A percentile compares a stretch with the other conserved stretches of the same genome.
These are phyloP conservation scores for Cartodere bifasciata DNA, from an alignment of 2,888 invertebrate genomes.

Conservation along the genomic window DNA sequence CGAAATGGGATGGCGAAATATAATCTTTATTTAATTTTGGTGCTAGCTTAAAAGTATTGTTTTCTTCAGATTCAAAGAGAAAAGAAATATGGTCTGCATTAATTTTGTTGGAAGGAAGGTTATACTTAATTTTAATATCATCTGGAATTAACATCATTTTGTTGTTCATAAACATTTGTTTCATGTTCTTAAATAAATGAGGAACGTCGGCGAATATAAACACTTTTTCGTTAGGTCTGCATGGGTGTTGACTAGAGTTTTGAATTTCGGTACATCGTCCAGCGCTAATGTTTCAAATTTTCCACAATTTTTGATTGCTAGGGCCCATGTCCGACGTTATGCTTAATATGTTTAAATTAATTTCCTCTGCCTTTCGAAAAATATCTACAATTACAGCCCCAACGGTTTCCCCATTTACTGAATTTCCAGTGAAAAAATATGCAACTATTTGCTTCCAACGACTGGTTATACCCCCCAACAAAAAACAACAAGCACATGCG, in stretches of 20 bases:
- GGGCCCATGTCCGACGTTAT: constrained; percentile 21
- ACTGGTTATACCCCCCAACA: constrained; percentile 19
- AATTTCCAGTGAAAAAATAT: constrained; percentile 20
- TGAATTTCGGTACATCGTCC: constrained; percentile 9
- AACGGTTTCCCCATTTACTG: constrained; percentile 16
- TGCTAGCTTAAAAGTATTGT: constrained; percentile 12
- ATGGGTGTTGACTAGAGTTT: constrained; percentile 14
- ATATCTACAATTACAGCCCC: constrained; percentile 15
- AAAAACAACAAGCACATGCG: constrained; percentile 21
- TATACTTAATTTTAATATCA: constrained; percentile 11
- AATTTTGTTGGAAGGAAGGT: constrained; percentile 14
- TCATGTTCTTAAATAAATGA: constrained; percentile 18
- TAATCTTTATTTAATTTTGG: constrained; percentile 16
- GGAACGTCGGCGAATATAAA: constrained; percentile 15
- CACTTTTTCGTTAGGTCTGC: constrained; percentile 11
- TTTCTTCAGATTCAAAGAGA: constrained; percentile 11
- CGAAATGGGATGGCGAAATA: constrained; percentile 15
- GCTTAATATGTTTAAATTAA: constrained; percentile 14
- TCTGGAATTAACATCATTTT: constrained; percentile 14
- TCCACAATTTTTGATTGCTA: constrained; percentile 19
- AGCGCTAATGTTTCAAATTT: constrained; percentile 13
- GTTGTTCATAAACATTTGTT: constrained; percentile 14
- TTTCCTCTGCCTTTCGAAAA: constrained; percentile 13
- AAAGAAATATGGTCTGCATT: constrained; percentile 13
- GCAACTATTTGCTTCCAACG: constrained; percentile 22